Conservation (phyloP, 1,140 invertebrate species). For the Pachypeltis micranthus region DNA sequence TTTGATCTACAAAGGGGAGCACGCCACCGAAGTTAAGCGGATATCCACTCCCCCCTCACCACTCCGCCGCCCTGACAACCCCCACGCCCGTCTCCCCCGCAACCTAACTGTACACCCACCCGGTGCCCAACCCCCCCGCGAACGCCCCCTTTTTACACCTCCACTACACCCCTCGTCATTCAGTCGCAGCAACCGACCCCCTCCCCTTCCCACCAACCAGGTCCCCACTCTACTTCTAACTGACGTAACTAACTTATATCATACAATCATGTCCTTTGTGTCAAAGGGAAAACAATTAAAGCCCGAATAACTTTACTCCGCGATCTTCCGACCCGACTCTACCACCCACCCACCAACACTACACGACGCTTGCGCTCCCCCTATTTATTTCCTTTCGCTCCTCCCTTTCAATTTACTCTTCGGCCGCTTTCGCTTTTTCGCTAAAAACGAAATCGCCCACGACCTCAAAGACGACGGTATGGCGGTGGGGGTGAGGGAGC, state of each 20-base stretch:
- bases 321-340: no score
- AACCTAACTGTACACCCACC: constrained; percentile 11
- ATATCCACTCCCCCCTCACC: constrained; percentile 17
- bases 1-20: constrained; percentile 24
- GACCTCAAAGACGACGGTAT: no score
- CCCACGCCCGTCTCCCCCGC: background rate
- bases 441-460: no score
- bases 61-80: no score
- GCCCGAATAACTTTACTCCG: constrained; percentile 20
- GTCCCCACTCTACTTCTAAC: no score
- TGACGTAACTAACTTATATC: constrained; percentile 26
- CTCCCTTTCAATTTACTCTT: constrained; percentile 2
- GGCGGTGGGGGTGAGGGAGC: no score
- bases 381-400: constrained; percentile 18
- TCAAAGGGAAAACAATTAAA: constrained; percentile 25
- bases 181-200: constrained; percentile 10
- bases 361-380: constrained; percentile 16
- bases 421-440: background rate
- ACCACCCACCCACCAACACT: constrained; percentile 3
- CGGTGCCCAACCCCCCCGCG: background rate
- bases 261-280: constrained; percentile 26
- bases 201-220: no score
- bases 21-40: constrained; percentile 23
- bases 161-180: background rate
- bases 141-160: background rate